These are phyloP conservation scores for Prietella phreatophila DNA, from an alignment of 2,113 vertebrate genomes.

Conservation along the genomic window DNA sequence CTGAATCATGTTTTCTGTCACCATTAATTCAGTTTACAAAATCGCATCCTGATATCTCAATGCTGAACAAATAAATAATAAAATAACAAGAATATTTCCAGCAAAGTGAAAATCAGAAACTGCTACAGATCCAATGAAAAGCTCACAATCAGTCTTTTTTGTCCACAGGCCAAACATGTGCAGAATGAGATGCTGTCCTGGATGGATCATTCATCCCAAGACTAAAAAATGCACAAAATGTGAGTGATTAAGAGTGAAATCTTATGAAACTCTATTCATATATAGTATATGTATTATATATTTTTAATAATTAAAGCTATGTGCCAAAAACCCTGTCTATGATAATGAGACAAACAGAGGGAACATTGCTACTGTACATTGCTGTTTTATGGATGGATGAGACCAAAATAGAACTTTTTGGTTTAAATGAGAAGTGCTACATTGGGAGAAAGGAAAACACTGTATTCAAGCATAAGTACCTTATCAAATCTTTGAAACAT, in stretches of 20 bases:
- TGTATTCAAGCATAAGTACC: too few relatives aligned
- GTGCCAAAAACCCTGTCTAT: background rate
- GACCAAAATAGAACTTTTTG: too few relatives aligned
- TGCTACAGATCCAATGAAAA: background rate
- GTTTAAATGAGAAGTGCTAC: too few relatives aligned
- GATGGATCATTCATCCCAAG: slow-evolving; percentile 58
- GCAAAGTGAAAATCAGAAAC: background rate
- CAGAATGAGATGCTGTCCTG: slow-evolving; percentile 57
- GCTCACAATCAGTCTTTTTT: slow-evolving; percentile 15
- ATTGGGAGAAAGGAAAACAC: too few relatives aligned
- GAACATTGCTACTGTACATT: too few relatives aligned
- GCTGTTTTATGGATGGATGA: too few relatives aligned
- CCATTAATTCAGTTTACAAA: background rate
- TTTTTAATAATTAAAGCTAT: background rate
- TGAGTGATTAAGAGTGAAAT: slow-evolving; percentile 53
- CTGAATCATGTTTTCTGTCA: too few relatives aligned
- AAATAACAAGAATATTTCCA: background rate
- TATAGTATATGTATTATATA: background rate
- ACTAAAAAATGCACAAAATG: slow-evolving; percentile 64
- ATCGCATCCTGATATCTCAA: background rate
- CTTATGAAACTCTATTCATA: background rate
- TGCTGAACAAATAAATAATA: background rate
- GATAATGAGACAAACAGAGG: too few relatives aligned
- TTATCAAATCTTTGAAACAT: too few relatives aligned
- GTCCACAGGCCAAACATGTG: slow-evolving; percentile 57